phyloP scores from a whole-genome alignment of 2,797 vertebrate genomes.

The Morelia viridis region DNA sequence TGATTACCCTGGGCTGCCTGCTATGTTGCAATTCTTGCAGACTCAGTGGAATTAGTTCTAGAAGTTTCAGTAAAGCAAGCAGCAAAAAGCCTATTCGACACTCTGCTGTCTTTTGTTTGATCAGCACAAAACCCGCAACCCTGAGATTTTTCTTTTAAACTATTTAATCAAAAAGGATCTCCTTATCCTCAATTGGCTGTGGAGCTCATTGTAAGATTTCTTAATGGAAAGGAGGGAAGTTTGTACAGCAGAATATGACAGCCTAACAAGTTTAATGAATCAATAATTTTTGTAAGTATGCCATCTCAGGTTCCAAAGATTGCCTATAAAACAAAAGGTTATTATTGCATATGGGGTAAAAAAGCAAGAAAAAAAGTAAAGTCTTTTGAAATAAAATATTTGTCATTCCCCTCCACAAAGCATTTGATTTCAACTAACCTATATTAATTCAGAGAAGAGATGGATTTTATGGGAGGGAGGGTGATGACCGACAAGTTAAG shows the following conservation, averaged over 20 bases:
- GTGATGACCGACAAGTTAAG: background rate
- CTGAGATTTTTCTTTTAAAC: background rate
- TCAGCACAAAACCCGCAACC: background rate
- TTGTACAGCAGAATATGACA: conserved; percentile 17
- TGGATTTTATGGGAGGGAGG: conserved; percentile 15
- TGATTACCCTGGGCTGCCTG: background rate
- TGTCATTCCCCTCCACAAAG: conserved; percentile 20
- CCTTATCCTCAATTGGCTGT: background rate
- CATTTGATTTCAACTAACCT: conserved; percentile 12
- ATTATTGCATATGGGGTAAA: background rate
- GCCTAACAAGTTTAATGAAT: conserved; percentile 7
- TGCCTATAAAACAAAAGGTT: background rate
- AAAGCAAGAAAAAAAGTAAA: conserved; percentile 1
- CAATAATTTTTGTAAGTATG: conserved; percentile 7
- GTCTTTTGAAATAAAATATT: conserved; percentile 29
- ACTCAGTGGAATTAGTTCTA: background rate
- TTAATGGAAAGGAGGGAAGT: background rate
- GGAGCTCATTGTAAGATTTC: background rate
- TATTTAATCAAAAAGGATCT: background rate
- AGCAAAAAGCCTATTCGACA: background rate
- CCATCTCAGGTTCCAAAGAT: conserved; percentile 9
- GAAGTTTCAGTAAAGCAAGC: background rate
- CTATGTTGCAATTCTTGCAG: background rate
- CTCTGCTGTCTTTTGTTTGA: background rate
- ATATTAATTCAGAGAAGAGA: conserved; percentile 9